phyloP scores from a whole-genome alignment of 2,797 vertebrate genomes.

The Microtus agrestis region DNA sequence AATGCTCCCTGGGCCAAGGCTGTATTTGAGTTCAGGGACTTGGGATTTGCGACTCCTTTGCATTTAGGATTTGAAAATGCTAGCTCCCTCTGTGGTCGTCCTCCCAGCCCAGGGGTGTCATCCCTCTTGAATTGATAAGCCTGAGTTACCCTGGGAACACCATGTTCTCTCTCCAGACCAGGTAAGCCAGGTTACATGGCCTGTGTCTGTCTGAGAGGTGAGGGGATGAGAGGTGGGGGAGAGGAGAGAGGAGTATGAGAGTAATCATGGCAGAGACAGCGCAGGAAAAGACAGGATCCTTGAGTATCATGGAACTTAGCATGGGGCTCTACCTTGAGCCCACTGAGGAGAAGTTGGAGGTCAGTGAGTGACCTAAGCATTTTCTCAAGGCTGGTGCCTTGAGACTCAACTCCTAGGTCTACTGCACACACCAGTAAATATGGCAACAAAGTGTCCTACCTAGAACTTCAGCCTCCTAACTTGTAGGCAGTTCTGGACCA shows the following conservation, averaged over 20 bases:
- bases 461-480: background rate
- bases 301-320: rapidly evolving
- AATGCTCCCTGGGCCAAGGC: background rate
- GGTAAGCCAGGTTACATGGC: background rate
- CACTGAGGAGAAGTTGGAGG: background rate
- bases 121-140: background rate
- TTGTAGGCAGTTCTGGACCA: background rate
- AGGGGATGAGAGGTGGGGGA: rapidly evolving
- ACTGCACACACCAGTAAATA: background rate
- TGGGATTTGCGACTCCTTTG: background rate
- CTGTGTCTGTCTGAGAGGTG: background rate
- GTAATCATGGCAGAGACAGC: rapidly evolving
- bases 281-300: background rate
- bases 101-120: background rate
- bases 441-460: background rate
- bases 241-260: background rate
- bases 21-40: background rate
- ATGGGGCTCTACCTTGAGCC: background rate
- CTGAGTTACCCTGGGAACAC: background rate
- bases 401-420: background rate
- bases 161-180: background rate
- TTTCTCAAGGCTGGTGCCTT: background rate
- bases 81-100: background rate
- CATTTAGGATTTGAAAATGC: background rate
- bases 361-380: background rate